phyloP scores from a whole-genome alignment of 2,888 invertebrate genomes.

The Chrysolina americana region DNA sequence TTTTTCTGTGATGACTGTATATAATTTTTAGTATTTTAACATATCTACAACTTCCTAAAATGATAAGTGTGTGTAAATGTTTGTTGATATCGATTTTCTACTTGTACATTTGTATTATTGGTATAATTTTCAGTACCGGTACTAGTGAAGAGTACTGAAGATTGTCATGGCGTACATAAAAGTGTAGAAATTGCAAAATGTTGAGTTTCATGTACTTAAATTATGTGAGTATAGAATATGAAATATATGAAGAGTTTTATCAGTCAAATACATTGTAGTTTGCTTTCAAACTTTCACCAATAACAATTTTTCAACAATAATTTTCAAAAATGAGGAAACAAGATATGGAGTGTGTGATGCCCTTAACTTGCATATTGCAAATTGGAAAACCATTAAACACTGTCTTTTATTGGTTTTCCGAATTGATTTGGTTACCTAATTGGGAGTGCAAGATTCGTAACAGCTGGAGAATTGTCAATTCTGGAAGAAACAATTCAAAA shows the following conservation, averaged over 20 bases:
- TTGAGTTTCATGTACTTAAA: slow-evolving; percentile 59
- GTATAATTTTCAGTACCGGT: slow-evolving; percentile 33
- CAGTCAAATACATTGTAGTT: background rate
- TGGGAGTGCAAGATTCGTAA: no score
- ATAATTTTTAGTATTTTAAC: slow-evolving; percentile 55
- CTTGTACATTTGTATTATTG: slow-evolving; percentile 56
- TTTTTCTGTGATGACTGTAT: slow-evolving; percentile 61
- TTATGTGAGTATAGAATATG: slow-evolving; percentile 51
- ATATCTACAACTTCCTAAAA: slow-evolving; percentile 52
- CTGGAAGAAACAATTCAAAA: no score
- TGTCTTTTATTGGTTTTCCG: no score
- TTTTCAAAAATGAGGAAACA: no score
- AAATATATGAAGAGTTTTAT: slow-evolving; percentile 28
- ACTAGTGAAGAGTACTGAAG: slow-evolving; percentile 26
- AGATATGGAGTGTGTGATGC: no score
- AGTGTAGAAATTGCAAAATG: slow-evolving; percentile 54
- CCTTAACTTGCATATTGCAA: no score
- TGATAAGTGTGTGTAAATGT: slow-evolving; percentile 50
- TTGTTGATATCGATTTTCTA: slow-evolving; percentile 58
- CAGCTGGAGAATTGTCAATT: no score
- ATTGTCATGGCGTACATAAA: slow-evolving; percentile 41
- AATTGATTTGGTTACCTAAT: no score
- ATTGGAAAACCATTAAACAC: no score
- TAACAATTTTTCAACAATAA: no score
- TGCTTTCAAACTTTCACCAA: background rate